Conservation (phyloP, 2,797 vertebrate species). For the Gorsachius magnificus region DNA sequence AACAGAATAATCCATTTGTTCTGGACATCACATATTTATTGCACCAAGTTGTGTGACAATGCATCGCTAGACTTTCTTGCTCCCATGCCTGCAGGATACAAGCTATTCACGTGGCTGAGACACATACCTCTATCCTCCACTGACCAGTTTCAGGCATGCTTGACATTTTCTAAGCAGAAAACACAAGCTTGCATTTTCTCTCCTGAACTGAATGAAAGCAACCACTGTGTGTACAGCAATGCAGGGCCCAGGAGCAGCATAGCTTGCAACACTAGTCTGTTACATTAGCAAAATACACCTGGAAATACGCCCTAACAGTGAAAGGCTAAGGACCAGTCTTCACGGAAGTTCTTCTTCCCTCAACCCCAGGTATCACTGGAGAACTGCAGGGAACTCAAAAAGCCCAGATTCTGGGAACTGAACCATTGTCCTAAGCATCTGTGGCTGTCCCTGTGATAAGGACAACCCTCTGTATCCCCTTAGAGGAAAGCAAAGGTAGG, state of each 20-base stretch:
- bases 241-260: not conserved
- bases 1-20: not conserved
- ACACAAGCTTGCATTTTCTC: not conserved
- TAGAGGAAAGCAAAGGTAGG: not conserved
- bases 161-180: not conserved
- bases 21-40: not conserved
- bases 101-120: not conserved
- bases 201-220: not conserved
- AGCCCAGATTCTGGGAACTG: not conserved
- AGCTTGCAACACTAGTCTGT: not conserved
- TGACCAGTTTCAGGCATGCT: not conserved
- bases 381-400: not conserved
- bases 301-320: not conserved
- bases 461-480: not conserved
- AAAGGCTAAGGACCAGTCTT: not conserved
- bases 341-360: not conserved
- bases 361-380: not conserved
- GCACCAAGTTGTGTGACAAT: not conserved
- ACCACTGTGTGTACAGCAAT: not conserved
- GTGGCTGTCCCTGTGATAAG: not conserved
- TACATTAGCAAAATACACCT: not conserved
- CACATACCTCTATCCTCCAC: not conserved
- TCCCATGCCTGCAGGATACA: not conserved
- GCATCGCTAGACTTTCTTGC: not conserved
- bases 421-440: not conserved